Evolutionary conservation across 2,113 vertebrate species (phyloP), one percentile per base, ranked within the genome.

Genomic region (Condylura cristata): DNA sequence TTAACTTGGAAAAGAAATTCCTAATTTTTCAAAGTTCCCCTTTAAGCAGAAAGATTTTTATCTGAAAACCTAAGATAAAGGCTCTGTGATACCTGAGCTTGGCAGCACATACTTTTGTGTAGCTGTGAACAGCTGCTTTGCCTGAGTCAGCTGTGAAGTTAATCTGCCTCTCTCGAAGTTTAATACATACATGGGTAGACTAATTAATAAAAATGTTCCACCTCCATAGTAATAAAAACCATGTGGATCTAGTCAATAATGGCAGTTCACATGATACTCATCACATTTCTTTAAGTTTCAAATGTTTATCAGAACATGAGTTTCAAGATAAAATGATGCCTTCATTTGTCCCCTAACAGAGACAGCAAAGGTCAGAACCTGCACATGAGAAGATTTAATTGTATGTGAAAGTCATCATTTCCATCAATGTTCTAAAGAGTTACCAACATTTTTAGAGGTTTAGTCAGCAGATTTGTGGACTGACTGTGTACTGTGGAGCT

Each of bases 111-210:
- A 90, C 86, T 96, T 95, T 92, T 76, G 34, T 65, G 56, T 76
- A 46, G 41, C 60, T 95, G 81, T 68, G 90, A 96, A 90, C 81
- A 96, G 84, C 88, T 96, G 94, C 65, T 71, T 90, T 95, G 70
- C n/a, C 68, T 97, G 92, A 95, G 65, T 93, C 84, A 84, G 44
- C 18, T 86, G 44, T 41, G 78, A 87, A 90, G 44, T n/a, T 92
- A 46, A 91, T 87, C 76, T 96, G 39, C 32, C 32, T 87, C 88
- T 87, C 75, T 58, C n/a, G 83, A 88, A 61, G 16, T 82, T 66
- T 61, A 28, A 95, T 53, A 61, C 39, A 88, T 82, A 92, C 24
- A 68, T 41, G 9, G 8, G 11, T 24, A 85, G 71, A 75, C 60
- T 75, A 65, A 74, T 63, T 83, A 88, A 83, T 37, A 84, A 93